These are phyloP conservation scores for Protomyctophum bolini DNA, from an alignment of 2,113 vertebrate genomes.

Conservation along the genomic window DNA sequence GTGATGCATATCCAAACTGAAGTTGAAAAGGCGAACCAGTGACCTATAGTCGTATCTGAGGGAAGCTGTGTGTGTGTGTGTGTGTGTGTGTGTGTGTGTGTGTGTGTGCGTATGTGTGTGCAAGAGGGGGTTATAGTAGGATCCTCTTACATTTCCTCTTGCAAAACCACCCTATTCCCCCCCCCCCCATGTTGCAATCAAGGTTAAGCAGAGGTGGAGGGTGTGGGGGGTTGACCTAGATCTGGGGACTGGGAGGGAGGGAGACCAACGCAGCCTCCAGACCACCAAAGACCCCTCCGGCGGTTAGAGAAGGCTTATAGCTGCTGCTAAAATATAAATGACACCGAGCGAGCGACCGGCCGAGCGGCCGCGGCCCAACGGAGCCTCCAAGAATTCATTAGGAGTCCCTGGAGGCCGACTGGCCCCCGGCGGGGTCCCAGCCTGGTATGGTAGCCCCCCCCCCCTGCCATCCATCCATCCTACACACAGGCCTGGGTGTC, in stretches of 20 bases:
- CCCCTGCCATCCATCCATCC: too few species aligned
- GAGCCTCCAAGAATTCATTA: conserved; percentile 52
- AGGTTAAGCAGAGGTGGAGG: conserved; percentile 19
- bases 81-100: neutral
- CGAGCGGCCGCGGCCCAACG: conserved; percentile 1
- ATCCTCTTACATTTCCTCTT: neutral
- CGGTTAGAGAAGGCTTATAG: conserved; percentile 11
- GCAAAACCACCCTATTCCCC: neutral
- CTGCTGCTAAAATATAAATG: conserved; percentile 69
- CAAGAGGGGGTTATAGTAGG: neutral
- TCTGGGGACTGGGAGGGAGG: conserved; percentile 19
- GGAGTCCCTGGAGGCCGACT: conserved; percentile 45
- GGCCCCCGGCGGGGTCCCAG: neutral
- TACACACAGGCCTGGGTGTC: too few species aligned
- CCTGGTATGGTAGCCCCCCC: neutral
- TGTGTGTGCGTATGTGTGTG: conserved; percentile 6
- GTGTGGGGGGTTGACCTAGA: conserved; percentile 47
- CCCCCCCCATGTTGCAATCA: conserved; percentile 1
- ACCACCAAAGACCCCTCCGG: conserved; percentile 28
- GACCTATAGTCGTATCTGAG: neutral
- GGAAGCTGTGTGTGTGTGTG: too few species aligned
- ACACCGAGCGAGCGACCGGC: conserved; percentile 5
- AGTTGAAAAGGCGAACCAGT: too few species aligned
- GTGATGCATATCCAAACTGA: too few species aligned
- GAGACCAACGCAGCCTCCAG: too few species aligned